Percentiles rank a stretch among this genome's conserved stretches.
Evolutionary conservation across 1,140 invertebrate genomes (phyloP).

Genomic region (Drosophila baimaii): DNA sequence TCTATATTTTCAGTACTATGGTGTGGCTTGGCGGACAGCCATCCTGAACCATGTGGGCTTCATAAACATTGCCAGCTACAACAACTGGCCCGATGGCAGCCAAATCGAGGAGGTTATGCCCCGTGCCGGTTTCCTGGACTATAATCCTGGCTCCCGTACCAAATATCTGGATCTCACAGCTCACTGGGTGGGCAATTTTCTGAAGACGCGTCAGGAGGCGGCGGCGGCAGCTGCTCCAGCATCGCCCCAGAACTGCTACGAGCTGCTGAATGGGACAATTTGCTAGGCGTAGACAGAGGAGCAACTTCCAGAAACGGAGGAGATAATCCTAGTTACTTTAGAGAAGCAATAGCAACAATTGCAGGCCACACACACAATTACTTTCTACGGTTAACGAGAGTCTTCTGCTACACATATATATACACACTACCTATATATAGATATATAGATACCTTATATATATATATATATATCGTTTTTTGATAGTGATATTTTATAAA

Average conservation of each 20-base stretch:
- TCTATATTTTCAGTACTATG: constrained; percentile 84
- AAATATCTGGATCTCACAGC: constrained; percentile 87
- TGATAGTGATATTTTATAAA: constrained; percentile 51
- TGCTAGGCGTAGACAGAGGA: constrained; percentile 53
- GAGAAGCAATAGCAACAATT: constrained; percentile 71
- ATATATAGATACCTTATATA: constrained; percentile 44
- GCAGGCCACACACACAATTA: constrained; percentile 71
- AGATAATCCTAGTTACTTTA: constrained; percentile 71
- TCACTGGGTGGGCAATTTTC: constrained; percentile 86
- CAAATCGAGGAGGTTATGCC: constrained; percentile 87
- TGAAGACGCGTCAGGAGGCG: constrained; percentile 78
- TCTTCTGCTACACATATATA: constrained; percentile 60
- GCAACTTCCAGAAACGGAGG: constrained; percentile 23
- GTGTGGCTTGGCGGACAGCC: constrained; percentile 86
- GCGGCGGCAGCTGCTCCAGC: constrained; percentile 52
- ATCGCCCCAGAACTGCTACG: constrained; percentile 66
- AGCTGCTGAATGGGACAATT: constrained; percentile 82
- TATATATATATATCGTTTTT: constrained; percentile 55
- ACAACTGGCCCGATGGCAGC: constrained; percentile 87
- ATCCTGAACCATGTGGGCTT: constrained; percentile 85
- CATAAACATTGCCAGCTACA: constrained; percentile 87
- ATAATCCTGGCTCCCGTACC: constrained; percentile 86
- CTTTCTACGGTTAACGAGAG: constrained; percentile 71
- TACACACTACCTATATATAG: constrained; percentile 29
- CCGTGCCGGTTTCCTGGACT: constrained; percentile 86